These are phyloP conservation scores for Embidobia sp. DNA, from an alignment of 2,888 invertebrate species.

Conservation along the genomic window DNA sequence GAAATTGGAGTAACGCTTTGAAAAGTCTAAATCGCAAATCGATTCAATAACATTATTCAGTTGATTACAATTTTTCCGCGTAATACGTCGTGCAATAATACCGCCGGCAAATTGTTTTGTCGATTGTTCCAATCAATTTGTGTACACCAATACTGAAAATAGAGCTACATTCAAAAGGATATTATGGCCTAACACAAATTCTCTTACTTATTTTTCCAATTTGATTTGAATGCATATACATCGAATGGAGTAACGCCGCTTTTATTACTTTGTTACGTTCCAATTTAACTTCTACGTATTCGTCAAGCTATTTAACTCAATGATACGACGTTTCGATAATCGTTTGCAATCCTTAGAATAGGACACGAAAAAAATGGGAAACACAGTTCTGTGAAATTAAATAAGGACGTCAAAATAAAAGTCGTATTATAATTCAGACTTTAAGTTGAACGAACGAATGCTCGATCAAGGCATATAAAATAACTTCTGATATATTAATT, in stretches of 20 bases:
- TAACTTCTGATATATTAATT: conserved; percentile 25
- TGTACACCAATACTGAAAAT: conserved; percentile 5
- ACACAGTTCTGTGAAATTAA: conserved; percentile 14
- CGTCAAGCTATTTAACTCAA: conserved; percentile 42
- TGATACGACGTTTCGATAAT: conserved; percentile 38
- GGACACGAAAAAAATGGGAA: conserved; percentile 20
- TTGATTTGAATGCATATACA: conserved; percentile 26
- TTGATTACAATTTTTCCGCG: conserved; percentile 4
- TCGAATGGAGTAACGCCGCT: conserved; percentile 17
- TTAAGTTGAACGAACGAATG: conserved; percentile 23
- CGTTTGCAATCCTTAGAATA: conserved; percentile 16
- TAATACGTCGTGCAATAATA: conserved; percentile 3
- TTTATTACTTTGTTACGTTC: conserved; percentile 45
- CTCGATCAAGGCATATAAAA: conserved; percentile 1
- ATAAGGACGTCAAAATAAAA: conserved; percentile 17
- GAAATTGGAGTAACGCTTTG: not conserved
- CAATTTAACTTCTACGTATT: conserved; percentile 36
- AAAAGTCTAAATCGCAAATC: not conserved
- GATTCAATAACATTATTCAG: conserved; percentile 14
- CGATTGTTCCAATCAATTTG: conserved; percentile 43
- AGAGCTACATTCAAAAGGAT: conserved; percentile 17
- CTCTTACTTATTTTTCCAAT: conserved; percentile 33
- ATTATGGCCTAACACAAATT: conserved; percentile 35
- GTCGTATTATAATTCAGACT: conserved; percentile 19
- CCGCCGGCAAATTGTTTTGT: conserved; percentile 31